Percentiles rank a stretch among this genome's conserved stretches.
phyloP scores from a whole-genome alignment of 2,797 vertebrate genomes.

The Coccyzus lansbergi region DNA sequence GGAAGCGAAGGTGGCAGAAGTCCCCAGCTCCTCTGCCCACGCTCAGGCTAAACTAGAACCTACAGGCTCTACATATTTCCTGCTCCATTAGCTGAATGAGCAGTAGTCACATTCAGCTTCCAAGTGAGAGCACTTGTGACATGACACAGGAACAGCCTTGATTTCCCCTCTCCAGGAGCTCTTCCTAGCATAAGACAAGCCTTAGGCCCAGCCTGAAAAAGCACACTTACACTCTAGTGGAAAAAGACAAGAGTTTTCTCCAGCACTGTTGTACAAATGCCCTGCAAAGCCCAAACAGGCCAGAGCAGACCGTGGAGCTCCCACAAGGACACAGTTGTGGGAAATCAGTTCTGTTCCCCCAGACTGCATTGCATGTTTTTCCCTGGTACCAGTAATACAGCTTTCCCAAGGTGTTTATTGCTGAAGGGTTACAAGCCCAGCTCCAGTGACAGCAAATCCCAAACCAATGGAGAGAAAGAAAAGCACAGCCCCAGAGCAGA shows the following conservation, averaged over 20 bases:
- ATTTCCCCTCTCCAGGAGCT: neutral
- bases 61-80: rapidly evolving
- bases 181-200: neutral
- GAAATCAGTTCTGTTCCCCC: neutral
- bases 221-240: neutral
- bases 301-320: neutral
- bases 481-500: neutral
- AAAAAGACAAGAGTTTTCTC: neutral
- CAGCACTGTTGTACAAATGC: neutral
- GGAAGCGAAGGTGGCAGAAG: neutral
- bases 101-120: neutral
- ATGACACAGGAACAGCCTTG: neutral
- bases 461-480: slow-evolving; percentile 18
- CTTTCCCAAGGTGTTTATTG: slow-evolving; percentile 1
- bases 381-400: neutral
- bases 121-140: neutral
- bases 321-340: neutral
- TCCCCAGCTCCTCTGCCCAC: neutral
- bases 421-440: slow-evolving; percentile 13
- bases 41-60: neutral
- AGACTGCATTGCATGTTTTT: neutral
- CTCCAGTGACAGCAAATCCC: slow-evolving; percentile 24
- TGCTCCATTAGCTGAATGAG: neutral
- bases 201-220: neutral
- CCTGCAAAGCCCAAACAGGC: neutral